Evolutionary conservation across 2,888 invertebrate species (phyloP).

Genomic region (Eupithecia dodoneata): DNA sequence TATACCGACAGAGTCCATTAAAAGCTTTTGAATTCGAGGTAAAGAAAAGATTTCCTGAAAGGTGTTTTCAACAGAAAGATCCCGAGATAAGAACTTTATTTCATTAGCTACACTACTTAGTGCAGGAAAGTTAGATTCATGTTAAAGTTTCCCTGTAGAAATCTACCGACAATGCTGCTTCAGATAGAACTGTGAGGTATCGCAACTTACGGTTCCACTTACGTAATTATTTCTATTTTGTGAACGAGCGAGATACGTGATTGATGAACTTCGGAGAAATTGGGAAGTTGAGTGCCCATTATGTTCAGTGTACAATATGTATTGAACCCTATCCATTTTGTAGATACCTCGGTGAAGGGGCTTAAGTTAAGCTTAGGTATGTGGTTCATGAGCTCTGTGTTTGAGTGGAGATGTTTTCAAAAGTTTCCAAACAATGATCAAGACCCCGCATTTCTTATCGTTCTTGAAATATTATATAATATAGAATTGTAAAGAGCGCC

Average conservation of each 20-base stretch:
- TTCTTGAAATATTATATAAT: neutral
- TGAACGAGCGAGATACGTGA: slow-evolving; percentile 26
- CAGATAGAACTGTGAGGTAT: slow-evolving; percentile 31
- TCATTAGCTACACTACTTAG: slow-evolving; percentile 26
- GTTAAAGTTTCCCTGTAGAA: slow-evolving; percentile 28
- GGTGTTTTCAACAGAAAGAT: slow-evolving; percentile 10
- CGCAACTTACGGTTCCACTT: slow-evolving; percentile 24
- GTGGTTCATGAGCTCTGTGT: neutral
- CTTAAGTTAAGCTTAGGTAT: neutral
- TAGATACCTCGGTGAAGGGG: neutral
- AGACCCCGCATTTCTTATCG: neutral
- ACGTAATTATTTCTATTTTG: slow-evolving; percentile 32
- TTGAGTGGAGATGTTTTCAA: neutral
- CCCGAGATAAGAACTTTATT: slow-evolving; percentile 23
- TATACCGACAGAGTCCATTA: neutral
- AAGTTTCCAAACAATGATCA: neutral
- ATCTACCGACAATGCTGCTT: slow-evolving; percentile 22
- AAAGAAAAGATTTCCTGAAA: neutral
- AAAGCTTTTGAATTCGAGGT: neutral
- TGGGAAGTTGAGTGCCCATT: neutral
- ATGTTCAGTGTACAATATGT: neutral
- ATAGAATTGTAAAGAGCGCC: no score
- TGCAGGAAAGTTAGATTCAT: slow-evolving; percentile 26
- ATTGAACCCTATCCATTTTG: slow-evolving; percentile 3
- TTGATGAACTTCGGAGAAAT: slow-evolving; percentile 15